phyloP scores from a whole-genome alignment of 2,113 vertebrate genomes.

The Melospiza georgiana region DNA sequence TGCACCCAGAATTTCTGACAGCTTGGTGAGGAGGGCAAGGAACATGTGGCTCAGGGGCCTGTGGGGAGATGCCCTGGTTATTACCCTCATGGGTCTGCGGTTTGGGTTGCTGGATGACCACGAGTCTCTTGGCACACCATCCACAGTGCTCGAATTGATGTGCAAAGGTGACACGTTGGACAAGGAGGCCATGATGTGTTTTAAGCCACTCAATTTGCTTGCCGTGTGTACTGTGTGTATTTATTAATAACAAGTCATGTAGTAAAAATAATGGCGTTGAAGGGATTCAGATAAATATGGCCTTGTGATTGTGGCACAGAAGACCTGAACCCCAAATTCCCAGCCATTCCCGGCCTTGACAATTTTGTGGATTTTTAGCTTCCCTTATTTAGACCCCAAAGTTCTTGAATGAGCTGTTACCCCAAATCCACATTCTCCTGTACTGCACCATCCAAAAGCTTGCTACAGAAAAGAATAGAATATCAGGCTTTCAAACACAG shows the following conservation, averaged over 20 bases:
- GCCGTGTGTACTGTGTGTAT: not conserved
- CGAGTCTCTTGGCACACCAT: conserved; percentile 19
- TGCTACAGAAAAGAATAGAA: conserved; percentile 32
- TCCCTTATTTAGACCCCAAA: conserved; percentile 48
- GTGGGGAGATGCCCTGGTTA: not conserved
- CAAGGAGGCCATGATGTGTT: not conserved
- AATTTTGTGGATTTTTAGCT: conserved; percentile 60
- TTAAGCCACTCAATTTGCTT: conserved; percentile 58
- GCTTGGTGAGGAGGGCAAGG: not conserved
- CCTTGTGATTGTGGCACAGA: not conserved
- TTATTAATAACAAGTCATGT: conserved; percentile 54
- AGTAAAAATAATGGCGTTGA: not conserved
- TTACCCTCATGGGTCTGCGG: not conserved
- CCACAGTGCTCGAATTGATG: not conserved
- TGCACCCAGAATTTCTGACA: not conserved
- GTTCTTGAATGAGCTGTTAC: conserved; percentile 29
- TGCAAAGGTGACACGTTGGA: conserved; percentile 48
- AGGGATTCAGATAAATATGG: not conserved
- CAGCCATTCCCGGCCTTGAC: not conserved
- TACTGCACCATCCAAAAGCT: conserved; percentile 34
- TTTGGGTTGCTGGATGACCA: conserved; percentile 18
- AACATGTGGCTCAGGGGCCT: not conserved
- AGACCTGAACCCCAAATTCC: conserved; percentile 44
- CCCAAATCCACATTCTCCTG: conserved; percentile 41
- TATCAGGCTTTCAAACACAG: conserved; percentile 58